Evolutionary conservation across 2,888 invertebrate genomes (phyloP), one percentile per base, ranked within the genome.

Genomic region (Gari tellinella): DNA sequence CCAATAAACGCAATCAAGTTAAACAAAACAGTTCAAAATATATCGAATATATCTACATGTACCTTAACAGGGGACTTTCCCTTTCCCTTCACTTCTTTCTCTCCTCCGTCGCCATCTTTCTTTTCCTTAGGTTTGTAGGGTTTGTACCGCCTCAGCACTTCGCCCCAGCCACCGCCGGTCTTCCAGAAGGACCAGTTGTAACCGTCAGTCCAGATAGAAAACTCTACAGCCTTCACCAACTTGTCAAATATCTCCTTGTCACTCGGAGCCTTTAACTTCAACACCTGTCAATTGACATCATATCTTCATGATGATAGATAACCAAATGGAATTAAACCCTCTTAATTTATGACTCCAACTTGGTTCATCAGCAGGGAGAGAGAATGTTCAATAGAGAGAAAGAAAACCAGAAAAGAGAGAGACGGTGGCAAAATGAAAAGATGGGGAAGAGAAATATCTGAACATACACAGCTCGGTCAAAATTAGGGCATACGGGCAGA

Each of bases 131-230:
- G 80, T 26, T 48, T 79, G 51, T 75, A 81, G 15, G 81, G 83
- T 49, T 77, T 80, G 72, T 88, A 88, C 21, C 82, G 57, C 3
- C 68, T 57, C 5, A 88, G 72, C 17, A 88, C 88, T 41, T 81
- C 77, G 1, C 57, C 78, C 88, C 88, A 88, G 4, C 88, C 88
- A 31, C 88, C 88, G 2, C 81, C 86, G 0, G 79, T 84, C 53
- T 86, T 86, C 81, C 80, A 84, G 67, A 82, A 87, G 1, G 84
- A 81, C 86, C 86, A 87, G 65, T 85, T 74, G 63, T 88, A 89
- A 4, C 88, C 88, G 55, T 87, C 72, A 0, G 84, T 86, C 43
- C 84, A 72, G 52, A 89, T 87, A 26, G 89, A 78, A 57, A 74
- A 89, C 38, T 84, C 72, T 1, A 89, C 84, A 14, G 84, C 72